phyloP scores from a whole-genome alignment of 2,888 invertebrate species.

The Himalopsyche japonica region DNA sequence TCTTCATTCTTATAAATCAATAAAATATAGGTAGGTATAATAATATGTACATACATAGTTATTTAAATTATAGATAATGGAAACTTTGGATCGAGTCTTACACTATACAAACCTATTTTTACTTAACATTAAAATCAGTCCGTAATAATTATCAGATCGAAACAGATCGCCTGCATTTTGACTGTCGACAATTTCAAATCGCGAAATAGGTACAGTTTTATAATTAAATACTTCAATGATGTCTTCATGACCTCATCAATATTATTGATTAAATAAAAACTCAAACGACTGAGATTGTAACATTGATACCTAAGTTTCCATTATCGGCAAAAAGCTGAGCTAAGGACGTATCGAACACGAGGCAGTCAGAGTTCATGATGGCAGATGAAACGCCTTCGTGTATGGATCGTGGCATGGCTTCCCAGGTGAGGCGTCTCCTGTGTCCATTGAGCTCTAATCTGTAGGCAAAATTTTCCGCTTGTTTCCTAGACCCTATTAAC shows the following conservation, averaged over 20 bases:
- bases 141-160: neutral
- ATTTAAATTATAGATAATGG: constrained; percentile 44
- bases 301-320: constrained; percentile 98
- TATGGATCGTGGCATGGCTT: constrained; percentile 97
- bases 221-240: constrained; percentile 28
- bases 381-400: constrained; percentile 98
- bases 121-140: neutral
- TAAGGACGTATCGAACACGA: constrained; percentile 97
- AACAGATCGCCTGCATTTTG: neutral
- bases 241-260: constrained; percentile 39
- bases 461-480: constrained; percentile 99
- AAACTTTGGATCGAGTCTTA: constrained; percentile 52
- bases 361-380: constrained; percentile 96
- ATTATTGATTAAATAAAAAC: constrained; percentile 39
- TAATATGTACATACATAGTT: constrained; percentile 45
- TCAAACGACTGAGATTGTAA: constrained; percentile 94
- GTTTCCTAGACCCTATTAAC: constrained; percentile 96
- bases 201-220: constrained; percentile 43
- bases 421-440: constrained; percentile 94
- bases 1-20: constrained; percentile 52
- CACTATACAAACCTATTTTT: constrained; percentile 6
- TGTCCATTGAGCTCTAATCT: constrained; percentile 96
- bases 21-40: constrained; percentile 46
- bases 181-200: constrained; percentile 46
- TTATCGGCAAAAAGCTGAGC: constrained; percentile 99